A percentile compares a stretch with the other conserved stretches of the same genome.
Conservation (phyloP, 1,140 invertebrate species). For the Dendroctonus ponderosae region DNA sequence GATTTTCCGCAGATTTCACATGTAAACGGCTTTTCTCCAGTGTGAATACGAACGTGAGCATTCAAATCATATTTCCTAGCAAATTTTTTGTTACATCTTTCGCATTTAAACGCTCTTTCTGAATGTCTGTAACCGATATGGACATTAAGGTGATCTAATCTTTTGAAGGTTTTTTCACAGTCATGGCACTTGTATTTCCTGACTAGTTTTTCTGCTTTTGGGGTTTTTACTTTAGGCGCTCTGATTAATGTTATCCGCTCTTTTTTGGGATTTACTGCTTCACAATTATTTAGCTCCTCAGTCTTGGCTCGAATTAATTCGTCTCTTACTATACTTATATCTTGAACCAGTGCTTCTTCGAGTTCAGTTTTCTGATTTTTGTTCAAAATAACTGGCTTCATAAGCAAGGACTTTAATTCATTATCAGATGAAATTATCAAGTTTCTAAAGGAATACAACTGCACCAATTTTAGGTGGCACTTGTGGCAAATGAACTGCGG, state of each 20-base stretch:
- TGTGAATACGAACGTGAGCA: constrained; percentile 56
- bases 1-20: constrained; percentile 60
- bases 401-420: neutral
- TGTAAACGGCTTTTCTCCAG: constrained; percentile 57
- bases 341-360: too few species aligned
- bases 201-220: constrained; percentile 3
- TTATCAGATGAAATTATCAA: constrained; percentile 8
- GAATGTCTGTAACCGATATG: constrained; percentile 5
- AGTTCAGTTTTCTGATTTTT: neutral
- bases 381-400: neutral
- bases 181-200: neutral
- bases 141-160: constrained; percentile 12
- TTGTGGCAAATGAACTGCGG: neutral
- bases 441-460: constrained; percentile 6
- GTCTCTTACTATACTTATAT: too few species aligned
- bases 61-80: constrained; percentile 14
- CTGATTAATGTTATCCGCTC: too few species aligned
- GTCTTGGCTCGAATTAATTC: too few species aligned
- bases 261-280: too few species aligned
- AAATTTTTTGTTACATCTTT: constrained; percentile 15
- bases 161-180: constrained; percentile 13
- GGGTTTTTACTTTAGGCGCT: neutral
- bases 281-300: too few species aligned
- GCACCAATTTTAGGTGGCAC: neutral
- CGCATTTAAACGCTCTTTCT: constrained; percentile 14